These are phyloP conservation scores for Turritopsis dohrnii DNA, from an alignment of 30 jellyfish, hydroid and myxozoan species.

Conservation along the genomic window DNA sequence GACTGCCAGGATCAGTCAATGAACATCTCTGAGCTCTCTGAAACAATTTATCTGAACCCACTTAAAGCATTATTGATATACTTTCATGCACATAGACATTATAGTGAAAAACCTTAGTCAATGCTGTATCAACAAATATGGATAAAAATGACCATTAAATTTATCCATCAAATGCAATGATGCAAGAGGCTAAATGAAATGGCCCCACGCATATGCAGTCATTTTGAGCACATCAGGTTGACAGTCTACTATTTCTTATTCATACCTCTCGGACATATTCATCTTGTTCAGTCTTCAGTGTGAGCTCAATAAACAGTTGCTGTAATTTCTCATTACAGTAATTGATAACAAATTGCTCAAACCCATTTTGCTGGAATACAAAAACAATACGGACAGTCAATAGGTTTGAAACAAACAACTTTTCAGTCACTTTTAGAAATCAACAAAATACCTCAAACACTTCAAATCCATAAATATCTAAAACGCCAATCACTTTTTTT, in stretches of 20 bases:
- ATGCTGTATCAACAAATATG: too few species aligned
- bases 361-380: slow-evolving; percentile 56
- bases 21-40: neutral
- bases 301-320: slow-evolving; percentile 85
- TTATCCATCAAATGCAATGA: too few species aligned
- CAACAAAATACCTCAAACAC: slow-evolving; percentile 69
- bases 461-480: slow-evolving; percentile 95
- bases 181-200: too few species aligned
- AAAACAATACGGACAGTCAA: neutral
- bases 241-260: neutral
- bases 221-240: too few species aligned
- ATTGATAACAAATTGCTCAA: slow-evolving; percentile 91
- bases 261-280: slow-evolving; percentile 88
- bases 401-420: neutral
- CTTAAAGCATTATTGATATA: too few species aligned
- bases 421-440: neutral
- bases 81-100: too few species aligned
- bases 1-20: neutral
- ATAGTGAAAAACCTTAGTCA: too few species aligned
- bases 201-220: too few species aligned
- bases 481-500: slow-evolving; percentile 89
- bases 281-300: slow-evolving; percentile 87
- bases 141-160: too few species aligned
- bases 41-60: neutral
- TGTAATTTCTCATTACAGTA: slow-evolving; percentile 91